Percentiles rank a stretch among this genome's conserved stretches.
Evolutionary conservation across 2,113 vertebrate genomes (phyloP).

Genomic region (Nycticorax nycticorax): DNA sequence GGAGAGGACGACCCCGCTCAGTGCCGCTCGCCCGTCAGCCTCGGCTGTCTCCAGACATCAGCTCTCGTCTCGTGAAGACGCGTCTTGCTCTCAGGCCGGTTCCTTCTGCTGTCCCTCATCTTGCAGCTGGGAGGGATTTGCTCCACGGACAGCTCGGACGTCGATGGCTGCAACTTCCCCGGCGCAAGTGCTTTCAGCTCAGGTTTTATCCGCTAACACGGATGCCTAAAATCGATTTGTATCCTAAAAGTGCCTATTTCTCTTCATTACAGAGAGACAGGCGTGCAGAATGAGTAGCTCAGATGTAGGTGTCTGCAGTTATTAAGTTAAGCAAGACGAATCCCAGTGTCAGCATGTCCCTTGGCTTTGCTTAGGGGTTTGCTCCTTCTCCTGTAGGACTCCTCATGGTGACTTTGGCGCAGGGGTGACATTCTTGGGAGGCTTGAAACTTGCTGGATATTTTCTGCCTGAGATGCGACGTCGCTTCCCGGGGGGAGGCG

Average conservation of each 20-base stretch:
- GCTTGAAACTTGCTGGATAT: background rate
- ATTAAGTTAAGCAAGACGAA: constrained; percentile 46
- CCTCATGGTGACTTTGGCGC: background rate
- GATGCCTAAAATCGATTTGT: background rate
- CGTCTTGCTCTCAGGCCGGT: background rate
- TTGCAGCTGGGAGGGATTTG: background rate
- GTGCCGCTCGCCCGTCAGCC: rapidly evolving
- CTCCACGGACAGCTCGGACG: rapidly evolving
- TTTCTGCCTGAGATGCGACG: background rate
- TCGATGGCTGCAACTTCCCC: rapidly evolving
- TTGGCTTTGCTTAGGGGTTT: background rate
- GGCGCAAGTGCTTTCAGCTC: background rate
- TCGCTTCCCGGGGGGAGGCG: rapidly evolving
- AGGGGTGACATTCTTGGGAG: background rate
- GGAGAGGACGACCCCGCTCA: background rate
- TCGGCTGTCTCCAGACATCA: background rate
- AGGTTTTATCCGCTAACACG: rapidly evolving
- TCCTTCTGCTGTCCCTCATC: background rate
- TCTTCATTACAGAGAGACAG: constrained; percentile 41
- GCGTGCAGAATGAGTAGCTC: constrained; percentile 21
- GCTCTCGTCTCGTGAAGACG: background rate
- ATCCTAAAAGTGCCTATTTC: constrained; percentile 21
- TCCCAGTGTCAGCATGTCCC: background rate
- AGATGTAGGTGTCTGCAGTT: constrained; percentile 42
- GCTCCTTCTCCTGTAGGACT: background rate